A percentile compares a stretch with the other conserved stretches of the same genome.
phyloP scores from a whole-genome alignment of 2,797 vertebrate species.

The Salarias fasciatus region DNA sequence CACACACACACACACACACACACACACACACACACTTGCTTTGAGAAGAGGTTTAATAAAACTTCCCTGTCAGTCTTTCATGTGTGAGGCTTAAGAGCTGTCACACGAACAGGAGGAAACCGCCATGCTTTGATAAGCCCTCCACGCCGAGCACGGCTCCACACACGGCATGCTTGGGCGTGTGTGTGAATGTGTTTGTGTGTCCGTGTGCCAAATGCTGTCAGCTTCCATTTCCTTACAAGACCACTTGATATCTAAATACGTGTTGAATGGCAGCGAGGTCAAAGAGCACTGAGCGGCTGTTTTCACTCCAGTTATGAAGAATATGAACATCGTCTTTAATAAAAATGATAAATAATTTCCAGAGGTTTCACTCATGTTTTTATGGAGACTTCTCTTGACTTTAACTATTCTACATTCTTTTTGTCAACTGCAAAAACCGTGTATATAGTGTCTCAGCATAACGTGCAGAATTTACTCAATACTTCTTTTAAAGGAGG shows the following conservation, averaged over 20 bases:
- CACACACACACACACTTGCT: conserved; percentile 14
- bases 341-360: too few relatives aligned
- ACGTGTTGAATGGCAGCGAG: neutral
- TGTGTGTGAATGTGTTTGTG: conserved; percentile 34
- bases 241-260: conserved; percentile 10
- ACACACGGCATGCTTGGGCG: conserved; percentile 40
- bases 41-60: conserved; percentile 68
- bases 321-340: too few relatives aligned
- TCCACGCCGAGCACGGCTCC: conserved; percentile 39
- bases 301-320: neutral
- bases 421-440: too few relatives aligned
- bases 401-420: too few relatives aligned
- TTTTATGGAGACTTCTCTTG: too few relatives aligned
- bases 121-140: conserved; percentile 61
- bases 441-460: too few relatives aligned
- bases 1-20: conserved; percentile 6
- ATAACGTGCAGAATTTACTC: neutral
- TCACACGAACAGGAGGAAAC: conserved; percentile 64
- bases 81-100: conserved; percentile 73
- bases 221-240: conserved; percentile 29
- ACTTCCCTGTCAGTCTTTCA: conserved; percentile 72
- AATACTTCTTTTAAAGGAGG: too few relatives aligned
- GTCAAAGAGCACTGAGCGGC: neutral
- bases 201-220: conserved; percentile 14
- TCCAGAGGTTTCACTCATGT: too few relatives aligned